Evolutionary conservation across 2,888 invertebrate genomes (phyloP).

Genomic region (Siphlonurus alternatus): DNA sequence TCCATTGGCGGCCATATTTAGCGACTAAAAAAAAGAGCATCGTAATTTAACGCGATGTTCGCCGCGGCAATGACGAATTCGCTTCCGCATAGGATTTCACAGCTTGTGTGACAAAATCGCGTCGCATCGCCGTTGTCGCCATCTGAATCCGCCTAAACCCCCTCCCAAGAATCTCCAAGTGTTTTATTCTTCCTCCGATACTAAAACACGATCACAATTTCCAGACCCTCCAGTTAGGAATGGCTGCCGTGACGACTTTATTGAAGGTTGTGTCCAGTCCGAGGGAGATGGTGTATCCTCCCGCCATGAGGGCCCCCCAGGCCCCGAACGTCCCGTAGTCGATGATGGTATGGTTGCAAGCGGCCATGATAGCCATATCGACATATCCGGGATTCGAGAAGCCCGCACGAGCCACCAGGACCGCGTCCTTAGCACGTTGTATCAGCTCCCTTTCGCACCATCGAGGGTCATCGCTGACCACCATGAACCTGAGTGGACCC

Average conservation of each 20-base stretch:
- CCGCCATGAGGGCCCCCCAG: background rate
- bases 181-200: no score
- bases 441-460: background rate
- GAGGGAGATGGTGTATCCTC: background rate
- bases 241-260: background rate
- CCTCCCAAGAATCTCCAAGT: no score
- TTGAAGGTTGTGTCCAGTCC: background rate
- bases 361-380: background rate
- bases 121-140: no score
- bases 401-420: background rate
- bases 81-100: no score
- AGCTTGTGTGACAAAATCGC: no score
- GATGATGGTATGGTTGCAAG: background rate
- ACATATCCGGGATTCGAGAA: background rate
- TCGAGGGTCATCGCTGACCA: background rate
- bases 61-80: no score
- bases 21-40: no score
- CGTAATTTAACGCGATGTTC: no score
- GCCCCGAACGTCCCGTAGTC: background rate
- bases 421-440: background rate
- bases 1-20: no score
- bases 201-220: no score
- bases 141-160: no score
- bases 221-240: background rate
- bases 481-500: background rate